A percentile compares a stretch with the other conserved stretches of the same genome.
These are phyloP conservation scores for Periophthalmodon schlosseri DNA, from an alignment of 2,113 vertebrate genomes.

Conservation along the genomic window DNA sequence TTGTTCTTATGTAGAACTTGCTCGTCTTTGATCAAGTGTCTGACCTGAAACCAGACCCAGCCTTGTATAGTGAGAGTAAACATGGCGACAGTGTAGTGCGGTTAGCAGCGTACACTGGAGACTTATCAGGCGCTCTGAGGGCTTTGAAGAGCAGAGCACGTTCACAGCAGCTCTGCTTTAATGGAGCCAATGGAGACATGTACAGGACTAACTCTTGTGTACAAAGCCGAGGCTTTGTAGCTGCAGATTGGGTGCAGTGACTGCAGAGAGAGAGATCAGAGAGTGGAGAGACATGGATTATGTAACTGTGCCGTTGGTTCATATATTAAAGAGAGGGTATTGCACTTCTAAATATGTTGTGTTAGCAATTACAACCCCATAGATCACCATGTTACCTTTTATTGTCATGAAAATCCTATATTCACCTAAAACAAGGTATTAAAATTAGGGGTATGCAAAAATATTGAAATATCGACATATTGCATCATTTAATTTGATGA, in stretches of 20 bases:
- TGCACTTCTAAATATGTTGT: too few species aligned
- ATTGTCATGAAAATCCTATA: too few species aligned
- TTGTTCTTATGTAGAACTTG: constrained; percentile 35
- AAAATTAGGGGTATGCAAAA: too few species aligned
- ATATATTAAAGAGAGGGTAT: not conserved
- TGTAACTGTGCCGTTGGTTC: not conserved
- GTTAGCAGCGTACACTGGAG: not conserved
- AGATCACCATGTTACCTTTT: too few species aligned
- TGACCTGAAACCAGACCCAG: constrained; percentile 55
- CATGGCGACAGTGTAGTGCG: constrained; percentile 31
- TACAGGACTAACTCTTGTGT: not conserved
- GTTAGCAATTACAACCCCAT: too few species aligned
- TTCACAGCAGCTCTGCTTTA: not conserved
- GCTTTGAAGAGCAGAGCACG: not conserved
- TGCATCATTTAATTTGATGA: too few species aligned
- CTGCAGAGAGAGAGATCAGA: not conserved
- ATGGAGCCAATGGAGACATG: not conserved
- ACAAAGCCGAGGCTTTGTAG: not conserved
- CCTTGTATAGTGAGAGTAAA: constrained; percentile 62
- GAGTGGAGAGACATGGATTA: not conserved
- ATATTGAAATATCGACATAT: too few species aligned
- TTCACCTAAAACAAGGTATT: too few species aligned
- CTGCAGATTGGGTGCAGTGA: not conserved
- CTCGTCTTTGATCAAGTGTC: constrained; percentile 41
- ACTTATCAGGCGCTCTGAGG: not conserved